Base-by-base conservation (phyloP, 1,140 invertebrate species). In the Pseudomyrmex concolor region DNA sequence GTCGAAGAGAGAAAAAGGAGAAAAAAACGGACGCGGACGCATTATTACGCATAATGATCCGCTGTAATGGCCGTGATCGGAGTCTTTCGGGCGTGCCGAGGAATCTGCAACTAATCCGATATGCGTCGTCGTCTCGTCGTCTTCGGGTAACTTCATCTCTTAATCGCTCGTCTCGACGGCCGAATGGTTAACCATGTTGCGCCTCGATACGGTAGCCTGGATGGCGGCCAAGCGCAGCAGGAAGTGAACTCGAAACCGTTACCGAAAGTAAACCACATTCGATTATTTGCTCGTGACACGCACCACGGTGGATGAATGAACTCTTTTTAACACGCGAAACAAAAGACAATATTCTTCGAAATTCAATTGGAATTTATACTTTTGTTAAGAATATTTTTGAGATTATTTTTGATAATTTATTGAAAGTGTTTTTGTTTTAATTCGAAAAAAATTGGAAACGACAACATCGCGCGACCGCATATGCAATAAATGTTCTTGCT, bases 31-130 rank as follows among this genome's bases (percentile, higher is more conserved):
- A 80, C 62, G 15, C 19, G 83, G 72, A 48, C 34, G 48, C 51
- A 43, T 80, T 80, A 80, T 80, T 80, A 80, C 22, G 45, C 12
- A 73, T 84, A 84, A 84, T 70, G 68, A 71, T 9, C 22, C 19
- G 17, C 13, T 25, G 59, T 86, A 88, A 88, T 72, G 60, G 62
- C 48, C 60, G 45, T 62, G 86, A 87, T 86, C 73, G 84, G 80
- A 63, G 67, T 9, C 74, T 19, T 87, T 51, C 13, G n/a, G 51
- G 19, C 54, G 43, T 68, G 50, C 72, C 15, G 80, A 54, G 84
- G 70, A 73, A 80, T 80, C 10, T 45, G 54, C 55, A 43, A 66
- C 66, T 80, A 80, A 80, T 80, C 66, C 76, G n/a, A 80, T 59
- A 80, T 80, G 48, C 76, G 50, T 70, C 48, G 66, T 80, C 76